These are phyloP conservation scores for Colletes gigas DNA, from an alignment of 1,140 invertebrate species.

Conservation along the genomic window DNA sequence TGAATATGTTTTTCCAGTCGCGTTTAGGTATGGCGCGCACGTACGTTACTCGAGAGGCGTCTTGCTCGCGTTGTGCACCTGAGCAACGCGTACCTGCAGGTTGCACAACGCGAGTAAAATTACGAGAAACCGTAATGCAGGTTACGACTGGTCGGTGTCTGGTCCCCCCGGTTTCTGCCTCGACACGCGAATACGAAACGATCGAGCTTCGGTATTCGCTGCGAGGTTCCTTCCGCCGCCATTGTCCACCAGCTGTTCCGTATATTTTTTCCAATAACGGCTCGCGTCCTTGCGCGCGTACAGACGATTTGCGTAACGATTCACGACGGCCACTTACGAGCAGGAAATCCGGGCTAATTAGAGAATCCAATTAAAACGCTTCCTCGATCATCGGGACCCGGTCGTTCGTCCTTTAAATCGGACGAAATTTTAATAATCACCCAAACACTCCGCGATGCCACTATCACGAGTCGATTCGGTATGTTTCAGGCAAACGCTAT, in stretches of 20 bases:
- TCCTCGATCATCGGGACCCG: not conserved
- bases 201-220: not conserved
- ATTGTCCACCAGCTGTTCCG: slow-evolving; percentile 43
- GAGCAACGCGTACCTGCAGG: not conserved
- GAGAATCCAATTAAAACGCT: slow-evolving; percentile 3
- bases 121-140: slow-evolving; percentile 20
- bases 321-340: not conserved
- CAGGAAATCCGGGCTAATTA: slow-evolving; percentile 16
- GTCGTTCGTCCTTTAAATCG: too few species aligned
- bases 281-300: slow-evolving; percentile 28
- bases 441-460: too few species aligned
- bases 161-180: not conserved
- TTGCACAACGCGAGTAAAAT: slow-evolving; percentile 22
- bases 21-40: not conserved
- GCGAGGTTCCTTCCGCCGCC: slow-evolving; percentile 9
- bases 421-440: not conserved
- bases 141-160: not conserved
- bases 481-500: too few species aligned
- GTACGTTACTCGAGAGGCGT: not conserved
- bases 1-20: not conserved
- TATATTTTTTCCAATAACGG: slow-evolving; percentile 22
- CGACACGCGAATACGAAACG: not conserved
- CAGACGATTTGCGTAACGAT: slow-evolving; percentile 36
- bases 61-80: not conserved
- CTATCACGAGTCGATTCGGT: too few species aligned